Evolutionary conservation across 2,113 vertebrate genomes (phyloP).

Genomic region (Mugil cephalus): DNA sequence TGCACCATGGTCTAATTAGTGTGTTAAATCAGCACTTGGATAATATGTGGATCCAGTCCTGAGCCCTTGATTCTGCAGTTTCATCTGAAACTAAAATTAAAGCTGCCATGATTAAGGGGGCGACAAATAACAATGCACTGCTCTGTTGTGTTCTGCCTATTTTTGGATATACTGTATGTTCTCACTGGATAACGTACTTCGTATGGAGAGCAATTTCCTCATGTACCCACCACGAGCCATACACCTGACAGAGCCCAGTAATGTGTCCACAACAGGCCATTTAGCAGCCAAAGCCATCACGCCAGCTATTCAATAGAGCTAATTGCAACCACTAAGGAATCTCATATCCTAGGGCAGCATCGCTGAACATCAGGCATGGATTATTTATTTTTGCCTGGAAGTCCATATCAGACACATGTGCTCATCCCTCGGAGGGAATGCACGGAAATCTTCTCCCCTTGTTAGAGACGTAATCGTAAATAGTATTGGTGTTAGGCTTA

Average conservation of each 20-base stretch:
- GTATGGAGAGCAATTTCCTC: background rate
- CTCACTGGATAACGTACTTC: slow-evolving; percentile 9
- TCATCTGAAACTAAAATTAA: slow-evolving; percentile 29
- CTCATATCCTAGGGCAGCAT: slow-evolving; percentile 38
- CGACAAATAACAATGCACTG: slow-evolving; percentile 4
- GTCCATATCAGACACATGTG: slow-evolving; percentile 34
- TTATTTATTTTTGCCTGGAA: slow-evolving; percentile 36
- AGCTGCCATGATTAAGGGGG: slow-evolving; percentile 5
- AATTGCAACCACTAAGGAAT: slow-evolving; percentile 60
- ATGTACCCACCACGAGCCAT: slow-evolving; percentile 6
- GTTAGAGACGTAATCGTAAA: slow-evolving; percentile 26
- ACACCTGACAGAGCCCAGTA: slow-evolving; percentile 50
- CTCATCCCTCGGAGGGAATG: slow-evolving; percentile 24
- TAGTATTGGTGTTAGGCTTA: background rate
- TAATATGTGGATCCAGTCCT: slow-evolving; percentile 67
- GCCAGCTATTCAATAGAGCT: slow-evolving; percentile 51
- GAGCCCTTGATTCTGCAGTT: slow-evolving; percentile 30
- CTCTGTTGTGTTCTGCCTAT: background rate
- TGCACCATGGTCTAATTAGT: slow-evolving; percentile 78
- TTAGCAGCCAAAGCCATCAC: slow-evolving; percentile 43
- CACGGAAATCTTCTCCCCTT: slow-evolving; percentile 18
- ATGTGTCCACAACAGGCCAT: slow-evolving; percentile 59
- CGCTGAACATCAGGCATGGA: slow-evolving; percentile 34
- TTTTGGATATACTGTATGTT: background rate
- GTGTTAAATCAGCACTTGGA: slow-evolving; percentile 74